Evolutionary conservation across 2,888 invertebrate species (phyloP), one percentile per base, ranked within the genome.

Genomic region (Meta bourneti): DNA sequence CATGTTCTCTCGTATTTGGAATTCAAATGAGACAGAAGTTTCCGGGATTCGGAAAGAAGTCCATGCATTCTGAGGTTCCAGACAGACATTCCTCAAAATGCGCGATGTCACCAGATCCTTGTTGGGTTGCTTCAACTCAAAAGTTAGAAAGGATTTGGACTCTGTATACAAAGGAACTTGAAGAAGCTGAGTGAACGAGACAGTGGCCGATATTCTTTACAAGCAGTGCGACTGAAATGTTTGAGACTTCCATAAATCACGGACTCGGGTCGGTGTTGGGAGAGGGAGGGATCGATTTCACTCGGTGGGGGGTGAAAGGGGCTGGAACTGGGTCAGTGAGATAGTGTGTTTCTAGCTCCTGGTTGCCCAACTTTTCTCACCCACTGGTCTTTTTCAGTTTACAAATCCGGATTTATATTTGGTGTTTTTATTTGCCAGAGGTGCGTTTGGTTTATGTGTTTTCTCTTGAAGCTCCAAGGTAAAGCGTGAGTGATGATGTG

Each of bases 201-300:
- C 34, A 34, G 34, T 34, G 34, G 34, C 34, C 34, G 34, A 34
- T 34, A 34, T 34, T 34, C 34, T 34, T 34, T 34, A 34, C 34
- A 34, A 34, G 34, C 34, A 34, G 34, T 34, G 34, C 7, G 49
- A 19, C 34, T 61, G 69, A 80, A 61, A 13, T 80, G 48, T 72
- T 71, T 72, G 82, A 49, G 52, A 16, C n/a, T 8, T 34, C 34
- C 82, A 82, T 82, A 72, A 82, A 72, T 82, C 82, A 82, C n/a
- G 20, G 19, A 51, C 13, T 7, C 9, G 19, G 52, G 9, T 16
- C 19, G 7, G 19, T 19, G 19, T 34, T 7, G 49, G 61, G 20
- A 11, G 69, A 20, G 69, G 34, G 49, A 48, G 61, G 61, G 6
- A 81, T 71, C 16, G 16, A 48, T 34, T 75, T 34, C 49, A 16